These are phyloP conservation scores for Sebastes elongatus DNA, from an alignment of 2,797 vertebrate genomes.

Conservation along the genomic window DNA sequence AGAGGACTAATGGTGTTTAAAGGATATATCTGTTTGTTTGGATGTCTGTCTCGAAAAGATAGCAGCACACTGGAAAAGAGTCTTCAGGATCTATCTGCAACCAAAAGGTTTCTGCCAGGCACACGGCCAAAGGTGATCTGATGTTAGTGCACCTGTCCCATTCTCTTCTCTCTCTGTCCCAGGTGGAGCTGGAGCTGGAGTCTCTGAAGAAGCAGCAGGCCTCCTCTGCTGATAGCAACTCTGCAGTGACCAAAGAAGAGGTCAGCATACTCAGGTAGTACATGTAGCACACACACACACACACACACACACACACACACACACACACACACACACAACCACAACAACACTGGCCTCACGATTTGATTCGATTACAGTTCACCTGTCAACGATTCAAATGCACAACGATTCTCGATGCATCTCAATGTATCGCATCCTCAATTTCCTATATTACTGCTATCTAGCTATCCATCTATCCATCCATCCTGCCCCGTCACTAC, in stretches of 20 bases:
- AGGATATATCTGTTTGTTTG: constrained; percentile 33
- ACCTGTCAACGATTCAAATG: too few species aligned
- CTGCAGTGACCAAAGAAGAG: constrained; percentile 84
- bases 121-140: constrained; percentile 15
- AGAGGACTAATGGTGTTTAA: constrained; percentile 16
- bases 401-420: too few species aligned
- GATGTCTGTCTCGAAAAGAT: constrained; percentile 33
- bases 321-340: neutral
- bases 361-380: too few species aligned
- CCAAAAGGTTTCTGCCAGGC: constrained; percentile 38
- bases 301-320: neutral
- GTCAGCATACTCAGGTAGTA: constrained; percentile 85
- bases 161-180: constrained; percentile 38
- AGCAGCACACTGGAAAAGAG: constrained; percentile 10
- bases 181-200: constrained; percentile 91
- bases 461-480: too few species aligned
- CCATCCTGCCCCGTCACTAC: neutral
- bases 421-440: too few species aligned
- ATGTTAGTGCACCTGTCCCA: constrained; percentile 1
- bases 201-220: constrained; percentile 85
- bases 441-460: too few species aligned
- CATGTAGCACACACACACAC: neutral
- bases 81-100: constrained; percentile 33
- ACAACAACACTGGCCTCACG: too few species aligned
- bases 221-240: constrained; percentile 73